Base-by-base conservation (phyloP, 30 jellyfish, hydroid and myxozoan genomes). In the Aurelia aurita region DNA sequence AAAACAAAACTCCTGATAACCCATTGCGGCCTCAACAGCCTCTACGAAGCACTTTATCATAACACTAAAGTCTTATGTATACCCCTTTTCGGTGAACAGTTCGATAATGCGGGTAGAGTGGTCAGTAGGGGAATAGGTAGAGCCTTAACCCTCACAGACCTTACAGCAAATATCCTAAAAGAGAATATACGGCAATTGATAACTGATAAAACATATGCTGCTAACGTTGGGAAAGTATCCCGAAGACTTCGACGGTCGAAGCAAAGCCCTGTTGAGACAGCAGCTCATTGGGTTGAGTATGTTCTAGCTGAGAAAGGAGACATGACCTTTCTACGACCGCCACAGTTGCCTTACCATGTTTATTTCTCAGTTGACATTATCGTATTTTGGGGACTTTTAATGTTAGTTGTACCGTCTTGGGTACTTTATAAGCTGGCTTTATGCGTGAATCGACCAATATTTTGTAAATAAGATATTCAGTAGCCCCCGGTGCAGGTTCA, bases 71-170 rank as follows among this genome's bases (percentile, higher is more conserved):
- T 78, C 35, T 28, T 88, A 3, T 88, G 97, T 69, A 58, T 88
- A 45, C 97, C 97, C 16, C 59, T 88, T 63, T 88, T 78, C 46
- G 97, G 97, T 3, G 97, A 88, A 58, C 97, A 88, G 64, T 88
- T 79, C 63, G 90, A 78, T 67, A 67, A 57, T 53, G 96, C 96
- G 1, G 96, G 91, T 8, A 80, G 87, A 16, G 82, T 87, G 29
- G 73, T 47, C 16, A 86, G 86, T 20, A 79, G 90, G 79, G 72
- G 62, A 18, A 44, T 88, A 16, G 97, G 97, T 19, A 79, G 45
- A 16, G 88, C 97, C 5, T 10, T 88, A 47, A 88, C 59, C 16
- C 47, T 85, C 1, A 22, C 35, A 26, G 84, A 73, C n/a, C 44
- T 85, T 3, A 63, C 51, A 53, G 58, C 20, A 16, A 35, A 73